These are phyloP conservation scores for Chaetogeoica ovagalla DNA, from an alignment of 2,888 invertebrate species.

Conservation along the genomic window DNA sequence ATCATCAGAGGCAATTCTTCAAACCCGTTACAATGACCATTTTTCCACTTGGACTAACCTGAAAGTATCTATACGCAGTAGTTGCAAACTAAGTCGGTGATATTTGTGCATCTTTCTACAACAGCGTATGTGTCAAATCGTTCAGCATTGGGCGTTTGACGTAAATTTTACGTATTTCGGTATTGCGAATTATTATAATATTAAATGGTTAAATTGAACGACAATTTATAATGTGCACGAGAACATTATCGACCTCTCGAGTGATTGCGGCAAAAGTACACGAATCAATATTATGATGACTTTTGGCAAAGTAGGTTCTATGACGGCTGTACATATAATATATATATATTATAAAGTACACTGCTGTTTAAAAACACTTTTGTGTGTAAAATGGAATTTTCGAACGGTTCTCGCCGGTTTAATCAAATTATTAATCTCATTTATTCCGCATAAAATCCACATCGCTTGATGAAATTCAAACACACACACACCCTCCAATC, in stretches of 20 bases:
- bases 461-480: neutral
- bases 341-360: neutral
- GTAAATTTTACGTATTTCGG: no score
- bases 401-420: neutral
- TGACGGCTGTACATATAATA: no score
- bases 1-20: no score
- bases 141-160: no score
- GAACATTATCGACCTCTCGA: neutral
- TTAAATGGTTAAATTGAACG: no score
- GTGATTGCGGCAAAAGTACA: neutral
- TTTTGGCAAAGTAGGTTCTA: neutral
- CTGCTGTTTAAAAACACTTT: constrained; percentile 26
- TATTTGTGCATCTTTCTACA: no score
- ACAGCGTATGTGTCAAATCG: no score
- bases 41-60: no score
- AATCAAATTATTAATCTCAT: constrained; percentile 37
- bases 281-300: neutral
- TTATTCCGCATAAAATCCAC: constrained; percentile 30
- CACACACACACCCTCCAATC: constrained; percentile 15
- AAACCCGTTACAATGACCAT: no score
- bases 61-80: no score
- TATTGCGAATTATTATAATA: no score
- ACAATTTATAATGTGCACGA: neutral
- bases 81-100: no score
- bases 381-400: constrained; percentile 12